Conservation (phyloP, 2,888 invertebrate genomes). For the Latrodectus hesperus region DNA sequence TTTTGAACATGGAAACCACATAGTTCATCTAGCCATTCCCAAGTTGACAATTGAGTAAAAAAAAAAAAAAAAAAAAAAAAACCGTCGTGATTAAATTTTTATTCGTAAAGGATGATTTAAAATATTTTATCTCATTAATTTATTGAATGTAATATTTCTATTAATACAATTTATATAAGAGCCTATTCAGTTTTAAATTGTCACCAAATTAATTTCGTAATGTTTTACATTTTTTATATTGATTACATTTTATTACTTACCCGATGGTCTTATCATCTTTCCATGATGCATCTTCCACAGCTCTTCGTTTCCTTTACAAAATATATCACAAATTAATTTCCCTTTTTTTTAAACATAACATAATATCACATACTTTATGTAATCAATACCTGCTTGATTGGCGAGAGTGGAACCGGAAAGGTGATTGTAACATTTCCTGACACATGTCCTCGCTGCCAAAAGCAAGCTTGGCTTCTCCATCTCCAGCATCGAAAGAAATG, state of each 20-base stretch:
- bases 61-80: too few relatives aligned
- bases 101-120: too few relatives aligned
- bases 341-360: not conserved
- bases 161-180: too few relatives aligned
- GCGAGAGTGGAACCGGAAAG: slow-evolving; percentile 18
- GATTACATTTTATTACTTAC: not conserved
- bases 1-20: too few relatives aligned
- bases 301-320: slow-evolving; percentile 31
- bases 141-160: too few relatives aligned
- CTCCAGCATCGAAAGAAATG: slow-evolving; percentile 41
- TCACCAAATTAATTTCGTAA: too few relatives aligned
- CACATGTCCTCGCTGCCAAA: slow-evolving; percentile 47
- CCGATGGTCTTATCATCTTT: slow-evolving; percentile 31
- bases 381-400: slow-evolving; percentile 13
- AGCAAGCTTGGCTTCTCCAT: slow-evolving; percentile 32
- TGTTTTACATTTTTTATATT: too few relatives aligned
- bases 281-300: slow-evolving; percentile 18
- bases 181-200: too few relatives aligned
- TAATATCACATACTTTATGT: not conserved
- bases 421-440: not conserved
- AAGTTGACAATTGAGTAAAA: too few relatives aligned
- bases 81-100: too few relatives aligned
- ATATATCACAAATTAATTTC: not conserved
- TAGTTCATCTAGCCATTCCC: too few relatives aligned
- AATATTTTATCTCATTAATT: too few relatives aligned